These are phyloP conservation scores for Laspeyria flexula DNA, from an alignment of 2,888 invertebrate species.

Conservation along the genomic window DNA sequence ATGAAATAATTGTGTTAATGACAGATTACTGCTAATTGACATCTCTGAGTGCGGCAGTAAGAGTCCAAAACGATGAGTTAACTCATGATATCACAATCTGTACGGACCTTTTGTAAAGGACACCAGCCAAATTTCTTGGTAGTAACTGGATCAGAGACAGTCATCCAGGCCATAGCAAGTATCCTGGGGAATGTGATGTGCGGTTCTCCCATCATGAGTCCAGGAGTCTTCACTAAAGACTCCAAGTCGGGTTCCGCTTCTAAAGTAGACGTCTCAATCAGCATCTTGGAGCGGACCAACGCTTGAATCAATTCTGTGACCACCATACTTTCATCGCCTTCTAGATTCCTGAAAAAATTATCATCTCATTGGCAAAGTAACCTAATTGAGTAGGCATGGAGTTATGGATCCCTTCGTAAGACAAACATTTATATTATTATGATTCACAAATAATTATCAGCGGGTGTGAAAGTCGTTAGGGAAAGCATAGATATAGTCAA, in stretches of 20 bases:
- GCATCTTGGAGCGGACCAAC: conserved; percentile 60
- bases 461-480: too few relatives aligned
- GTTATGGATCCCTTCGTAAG: too few relatives aligned
- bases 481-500: too few relatives aligned
- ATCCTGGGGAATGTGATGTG: conserved; percentile 72
- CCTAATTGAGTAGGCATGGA: too few relatives aligned
- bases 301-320: conserved; percentile 62
- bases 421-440: too few relatives aligned
- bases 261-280: conserved; percentile 66
- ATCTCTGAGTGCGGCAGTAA: too few relatives aligned
- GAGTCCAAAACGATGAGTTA: too few relatives aligned
- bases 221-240: conserved; percentile 67
- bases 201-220: conserved; percentile 71
- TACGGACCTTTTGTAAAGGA: conserved; percentile 67
- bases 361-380: too few relatives aligned
- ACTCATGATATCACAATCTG: too few relatives aligned
- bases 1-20: too few relatives aligned
- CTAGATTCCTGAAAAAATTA: conserved; percentile 63
- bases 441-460: too few relatives aligned
- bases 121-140: conserved; percentile 71
- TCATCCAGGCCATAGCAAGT: conserved; percentile 68
- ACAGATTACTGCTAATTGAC: too few relatives aligned
- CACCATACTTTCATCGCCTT: conserved; percentile 69
- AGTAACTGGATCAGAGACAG: conserved; percentile 63
- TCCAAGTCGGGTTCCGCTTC: conserved; percentile 73